These are phyloP conservation scores for Myotis planiceps DNA, from an alignment of 2,797 vertebrate species.

Conservation along the genomic window DNA sequence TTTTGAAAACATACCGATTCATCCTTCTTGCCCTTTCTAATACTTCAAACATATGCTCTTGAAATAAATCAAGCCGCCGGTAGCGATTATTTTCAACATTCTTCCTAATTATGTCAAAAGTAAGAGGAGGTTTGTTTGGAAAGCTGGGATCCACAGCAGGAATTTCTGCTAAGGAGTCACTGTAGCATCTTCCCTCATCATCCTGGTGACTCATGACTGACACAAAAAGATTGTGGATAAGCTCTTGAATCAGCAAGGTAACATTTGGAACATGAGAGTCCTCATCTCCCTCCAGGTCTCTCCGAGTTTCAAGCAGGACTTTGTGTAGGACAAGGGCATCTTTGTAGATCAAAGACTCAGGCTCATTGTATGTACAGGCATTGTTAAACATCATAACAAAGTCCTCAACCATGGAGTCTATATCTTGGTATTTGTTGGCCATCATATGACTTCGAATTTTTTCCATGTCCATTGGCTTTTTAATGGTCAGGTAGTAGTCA, in stretches of 20 bases:
- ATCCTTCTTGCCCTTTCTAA: constrained; percentile 95
- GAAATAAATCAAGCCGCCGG: constrained; percentile 96
- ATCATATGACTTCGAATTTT: constrained; percentile 98
- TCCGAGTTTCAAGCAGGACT: constrained; percentile 95
- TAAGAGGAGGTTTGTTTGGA: constrained; percentile 92
- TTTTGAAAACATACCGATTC: constrained; percentile 91
- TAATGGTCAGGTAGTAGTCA: constrained; percentile 98
- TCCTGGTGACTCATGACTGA: constrained; percentile 98
- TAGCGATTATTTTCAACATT: constrained; percentile 96
- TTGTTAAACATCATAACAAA: constrained; percentile 99
- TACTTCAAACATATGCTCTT: constrained; percentile 99
- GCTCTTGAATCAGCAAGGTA: constrained; percentile 96
- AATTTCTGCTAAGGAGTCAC: constrained; percentile 98
- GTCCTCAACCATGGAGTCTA: constrained; percentile 98
- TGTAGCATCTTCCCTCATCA: constrained; percentile 98
- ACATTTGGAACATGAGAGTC: constrained; percentile 96
- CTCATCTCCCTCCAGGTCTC: constrained; percentile 96
- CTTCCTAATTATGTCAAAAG: constrained; percentile 96
- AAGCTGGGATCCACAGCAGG: constrained; percentile 92
- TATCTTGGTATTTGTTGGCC: constrained; percentile 98
- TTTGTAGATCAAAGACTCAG: constrained; percentile 98
- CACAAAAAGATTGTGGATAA: constrained; percentile 98
- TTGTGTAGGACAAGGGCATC: constrained; percentile 97
- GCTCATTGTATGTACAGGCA: constrained; percentile 98
- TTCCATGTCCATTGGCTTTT: constrained; percentile 98